phyloP scores from a whole-genome alignment of 2,797 vertebrate species.

The Cyclura pinguis region DNA sequence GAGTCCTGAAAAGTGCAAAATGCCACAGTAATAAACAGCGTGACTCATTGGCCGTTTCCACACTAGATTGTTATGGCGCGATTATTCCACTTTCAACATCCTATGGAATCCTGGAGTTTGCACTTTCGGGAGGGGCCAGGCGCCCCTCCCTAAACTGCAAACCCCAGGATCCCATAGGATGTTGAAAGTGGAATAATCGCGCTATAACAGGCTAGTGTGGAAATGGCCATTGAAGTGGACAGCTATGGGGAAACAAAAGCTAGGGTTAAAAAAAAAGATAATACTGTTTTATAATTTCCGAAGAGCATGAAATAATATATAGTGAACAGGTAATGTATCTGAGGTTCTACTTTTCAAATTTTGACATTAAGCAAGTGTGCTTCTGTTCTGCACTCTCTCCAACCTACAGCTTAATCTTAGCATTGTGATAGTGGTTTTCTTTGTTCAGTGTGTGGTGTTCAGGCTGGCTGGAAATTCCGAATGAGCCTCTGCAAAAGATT shows the following conservation, averaged over 20 bases:
- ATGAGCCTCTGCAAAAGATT: constrained; percentile 32
- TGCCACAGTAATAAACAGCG: background rate
- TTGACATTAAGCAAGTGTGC: background rate
- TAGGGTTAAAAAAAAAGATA: too few species aligned
- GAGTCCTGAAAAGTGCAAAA: background rate
- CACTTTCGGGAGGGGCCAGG: too few species aligned
- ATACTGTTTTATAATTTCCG: background rate
- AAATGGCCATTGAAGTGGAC: too few species aligned
- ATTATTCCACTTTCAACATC: too few species aligned
- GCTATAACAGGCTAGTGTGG: too few species aligned
- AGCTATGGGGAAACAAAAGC: accelerated
- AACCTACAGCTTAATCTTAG: background rate
- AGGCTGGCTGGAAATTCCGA: constrained; percentile 15
- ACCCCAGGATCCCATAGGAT: too few species aligned
- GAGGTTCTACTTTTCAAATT: background rate
- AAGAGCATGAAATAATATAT: background rate
- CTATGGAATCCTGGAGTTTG: too few species aligned
- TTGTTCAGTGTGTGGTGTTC: background rate
- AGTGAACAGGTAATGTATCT: background rate
- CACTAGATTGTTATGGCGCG: too few species aligned
- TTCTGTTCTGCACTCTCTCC: background rate
- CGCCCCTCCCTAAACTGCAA: too few species aligned
- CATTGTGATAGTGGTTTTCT: constrained; percentile 18
- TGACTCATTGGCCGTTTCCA: background rate
- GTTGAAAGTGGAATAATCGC: too few species aligned